phyloP scores from a whole-genome alignment of 1,140 invertebrate species.

The Papilio polytes region DNA sequence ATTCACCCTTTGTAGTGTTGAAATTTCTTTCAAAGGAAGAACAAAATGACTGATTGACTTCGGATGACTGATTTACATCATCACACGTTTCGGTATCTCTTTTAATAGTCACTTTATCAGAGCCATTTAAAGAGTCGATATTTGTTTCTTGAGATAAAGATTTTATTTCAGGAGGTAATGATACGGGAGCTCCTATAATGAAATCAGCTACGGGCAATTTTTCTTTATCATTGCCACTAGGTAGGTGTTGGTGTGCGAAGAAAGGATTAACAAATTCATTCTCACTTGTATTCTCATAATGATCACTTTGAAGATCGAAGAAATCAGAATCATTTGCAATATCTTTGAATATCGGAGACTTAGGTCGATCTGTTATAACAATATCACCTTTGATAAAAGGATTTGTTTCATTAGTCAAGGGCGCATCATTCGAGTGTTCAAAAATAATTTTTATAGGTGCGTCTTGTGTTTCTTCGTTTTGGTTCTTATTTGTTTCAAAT shows the following conservation, averaged over 20 bases:
- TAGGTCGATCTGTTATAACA: constrained; percentile 57
- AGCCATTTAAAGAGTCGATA: constrained; percentile 35
- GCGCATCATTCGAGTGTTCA: constrained; percentile 44
- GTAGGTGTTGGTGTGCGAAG: constrained; percentile 59
- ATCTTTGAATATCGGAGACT: constrained; percentile 75
- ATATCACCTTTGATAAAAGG: constrained; percentile 59
- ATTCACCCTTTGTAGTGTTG: neutral
- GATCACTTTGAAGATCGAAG: constrained; percentile 51
- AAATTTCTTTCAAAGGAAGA: neutral
- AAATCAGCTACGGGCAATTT: constrained; percentile 69
- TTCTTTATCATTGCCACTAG: constrained; percentile 49
- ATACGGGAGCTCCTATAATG: constrained; percentile 81
- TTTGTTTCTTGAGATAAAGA: constrained; percentile 44
- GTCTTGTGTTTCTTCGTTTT: constrained; percentile 67
- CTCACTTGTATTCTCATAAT: constrained; percentile 52
- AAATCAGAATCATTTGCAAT: constrained; percentile 57
- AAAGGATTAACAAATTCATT: constrained; percentile 74
- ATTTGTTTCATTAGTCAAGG: constrained; percentile 52
- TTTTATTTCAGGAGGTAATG: constrained; percentile 68
- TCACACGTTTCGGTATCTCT: neutral
- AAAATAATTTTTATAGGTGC: constrained; percentile 56
- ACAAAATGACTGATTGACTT: neutral
- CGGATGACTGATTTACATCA: neutral
- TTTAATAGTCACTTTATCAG: constrained; percentile 21
- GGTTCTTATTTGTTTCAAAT: constrained; percentile 72